These are phyloP conservation scores for Leptodactylus fallax DNA, from an alignment of 2,797 vertebrate genomes.

Conservation along the genomic window DNA sequence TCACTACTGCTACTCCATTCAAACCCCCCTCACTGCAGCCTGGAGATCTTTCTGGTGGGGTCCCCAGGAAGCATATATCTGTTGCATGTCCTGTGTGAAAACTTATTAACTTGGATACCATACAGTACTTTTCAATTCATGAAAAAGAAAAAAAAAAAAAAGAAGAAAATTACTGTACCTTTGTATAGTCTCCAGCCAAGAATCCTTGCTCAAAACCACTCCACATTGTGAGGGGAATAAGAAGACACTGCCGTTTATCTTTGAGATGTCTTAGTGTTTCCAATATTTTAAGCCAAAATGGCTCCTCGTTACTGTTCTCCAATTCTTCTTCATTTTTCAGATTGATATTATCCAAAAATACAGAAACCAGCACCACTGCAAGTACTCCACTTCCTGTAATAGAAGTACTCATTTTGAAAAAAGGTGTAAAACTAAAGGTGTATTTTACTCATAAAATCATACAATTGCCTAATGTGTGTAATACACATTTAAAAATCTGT, in stretches of 20 bases:
- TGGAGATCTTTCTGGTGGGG: background rate
- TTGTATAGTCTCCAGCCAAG: slow-evolving; percentile 91
- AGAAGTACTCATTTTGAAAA: no score
- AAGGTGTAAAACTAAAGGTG: no score
- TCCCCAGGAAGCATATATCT: no score
- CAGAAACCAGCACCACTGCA: slow-evolving; percentile 81
- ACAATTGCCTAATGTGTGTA: no score
- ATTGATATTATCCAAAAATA: slow-evolving; percentile 86
- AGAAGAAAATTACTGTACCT: slow-evolving; percentile 74
- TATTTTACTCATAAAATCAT: no score
- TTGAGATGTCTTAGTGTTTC: slow-evolving; percentile 84
- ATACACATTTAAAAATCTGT: no score
- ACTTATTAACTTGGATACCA: no score
- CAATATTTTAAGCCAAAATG: slow-evolving; percentile 81
- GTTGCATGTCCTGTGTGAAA: no score
- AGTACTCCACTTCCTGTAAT: slow-evolving; percentile 84
- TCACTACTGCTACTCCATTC: background rate
- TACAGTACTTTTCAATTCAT: no score
- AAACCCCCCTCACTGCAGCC: background rate
- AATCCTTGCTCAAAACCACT: slow-evolving; percentile 94
- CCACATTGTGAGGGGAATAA: slow-evolving; percentile 91
- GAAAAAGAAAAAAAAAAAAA: no score
- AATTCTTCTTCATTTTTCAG: slow-evolving; percentile 67
- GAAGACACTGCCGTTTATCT: slow-evolving; percentile 83
- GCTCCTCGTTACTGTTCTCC: slow-evolving; percentile 67